Evolutionary conservation across 2,113 vertebrate genomes (phyloP).

Genomic region (Herpailurus yagouaroundi): DNA sequence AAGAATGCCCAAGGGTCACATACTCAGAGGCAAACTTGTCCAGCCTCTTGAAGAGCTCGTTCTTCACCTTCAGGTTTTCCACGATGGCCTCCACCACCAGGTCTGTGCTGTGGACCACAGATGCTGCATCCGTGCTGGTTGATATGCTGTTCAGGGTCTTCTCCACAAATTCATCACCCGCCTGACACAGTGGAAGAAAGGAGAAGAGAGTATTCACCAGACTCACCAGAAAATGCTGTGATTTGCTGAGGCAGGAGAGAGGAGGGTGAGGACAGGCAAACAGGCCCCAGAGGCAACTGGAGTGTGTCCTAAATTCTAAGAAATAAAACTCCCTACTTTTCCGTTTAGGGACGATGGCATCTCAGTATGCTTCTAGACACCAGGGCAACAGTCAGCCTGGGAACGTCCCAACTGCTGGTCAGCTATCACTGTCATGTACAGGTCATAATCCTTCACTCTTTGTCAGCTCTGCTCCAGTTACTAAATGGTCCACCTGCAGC

Average conservation of each 20-base stretch:
- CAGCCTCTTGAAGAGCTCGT: conserved; percentile 91
- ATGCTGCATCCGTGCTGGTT: conserved; percentile 88
- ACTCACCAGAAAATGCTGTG: neutral
- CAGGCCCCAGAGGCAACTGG: neutral
- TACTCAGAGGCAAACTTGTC: conserved; percentile 96
- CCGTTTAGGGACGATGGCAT: neutral
- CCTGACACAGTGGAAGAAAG: conserved; percentile 84
- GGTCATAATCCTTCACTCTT: neutral
- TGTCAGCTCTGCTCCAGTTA: neutral
- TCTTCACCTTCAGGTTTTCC: conserved; percentile 94
- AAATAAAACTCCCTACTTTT: neutral
- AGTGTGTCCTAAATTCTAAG: neutral
- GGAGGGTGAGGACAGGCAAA: neutral
- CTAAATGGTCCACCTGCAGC: neutral
- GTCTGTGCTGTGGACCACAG: conserved; percentile 90
- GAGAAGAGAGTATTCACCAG: neutral
- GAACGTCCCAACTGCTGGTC: neutral
- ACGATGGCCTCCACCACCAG: conserved; percentile 97
- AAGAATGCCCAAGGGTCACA: conserved; percentile 41
- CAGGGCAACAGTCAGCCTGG: neutral
- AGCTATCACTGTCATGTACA: too few relatives aligned
- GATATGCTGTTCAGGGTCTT: conserved; percentile 91
- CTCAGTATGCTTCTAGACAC: neutral
- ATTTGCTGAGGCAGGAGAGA: neutral
- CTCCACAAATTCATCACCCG: conserved; percentile 90